Base-by-base conservation (phyloP, 2,797 vertebrate species). In the Pseudopleuronectes americanus region DNA sequence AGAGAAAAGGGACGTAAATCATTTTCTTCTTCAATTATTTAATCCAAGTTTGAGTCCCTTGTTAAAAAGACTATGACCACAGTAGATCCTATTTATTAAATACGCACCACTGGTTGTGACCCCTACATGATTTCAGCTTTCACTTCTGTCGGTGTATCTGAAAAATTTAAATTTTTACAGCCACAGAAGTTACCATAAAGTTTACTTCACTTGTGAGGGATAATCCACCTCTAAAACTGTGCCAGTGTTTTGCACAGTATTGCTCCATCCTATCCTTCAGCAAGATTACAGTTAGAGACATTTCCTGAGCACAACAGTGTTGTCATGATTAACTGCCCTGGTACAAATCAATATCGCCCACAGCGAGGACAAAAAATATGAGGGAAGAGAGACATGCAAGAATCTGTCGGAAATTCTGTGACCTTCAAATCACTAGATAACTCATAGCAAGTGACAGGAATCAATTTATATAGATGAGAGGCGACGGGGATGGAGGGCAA, bases 391-490 rank as follows among this genome's bases (percentile, higher is more conserved):
- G 81, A 86, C 69, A 81, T 72, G 74, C 64, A 76, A 68, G 80
- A 79, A 83, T 84, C 75, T 80, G 75, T 86, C 81, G 78, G 81
- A 85, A 89, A 87, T 78, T 82, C 65, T 24, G 57, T 86, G 89
- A 92, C 90, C 92, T 92, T 92, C 80, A 87, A 79, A 74, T 89
- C 81, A 86, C 60, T 38, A 45, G 71, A 87, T 91, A 87, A 82
- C 84, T 90, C 83, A 76, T 70, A 67, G 79, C 76, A 82, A 80
- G 75, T 86, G 85, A 87, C 78, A 76, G 76, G 75, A 88, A 84
- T 93, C 86, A 74, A 90, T 91, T 79, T 71, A 77, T 83, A 89
- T 64, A 73, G 72, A 89, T 76, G 74, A 71, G 54, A 68, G 70
- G 54, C 2, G n/a, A 53, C 1, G 1, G 57, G 54, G 67, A 76